Conservation (phyloP, 2,797 vertebrate species). For the Agapornis canus region DNA sequence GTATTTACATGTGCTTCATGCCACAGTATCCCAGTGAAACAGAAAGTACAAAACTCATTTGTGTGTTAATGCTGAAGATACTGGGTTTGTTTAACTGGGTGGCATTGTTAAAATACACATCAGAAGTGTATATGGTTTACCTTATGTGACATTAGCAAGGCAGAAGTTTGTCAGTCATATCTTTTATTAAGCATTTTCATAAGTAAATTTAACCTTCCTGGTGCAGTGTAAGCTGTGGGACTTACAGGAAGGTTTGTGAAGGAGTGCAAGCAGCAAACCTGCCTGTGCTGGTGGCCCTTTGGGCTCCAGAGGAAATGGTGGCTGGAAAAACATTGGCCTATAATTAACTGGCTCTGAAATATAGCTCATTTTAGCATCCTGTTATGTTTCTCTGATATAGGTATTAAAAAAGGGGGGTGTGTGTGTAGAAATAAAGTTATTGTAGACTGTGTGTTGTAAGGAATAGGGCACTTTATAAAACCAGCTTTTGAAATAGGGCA, state of each 20-base stretch:
- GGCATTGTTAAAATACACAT: conserved; percentile 3
- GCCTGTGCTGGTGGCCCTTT: not conserved
- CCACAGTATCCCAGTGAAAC: not conserved
- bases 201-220: not conserved
- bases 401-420: not conserved
- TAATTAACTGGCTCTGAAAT: not conserved
- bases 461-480: not conserved
- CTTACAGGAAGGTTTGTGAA: not conserved
- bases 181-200: not conserved
- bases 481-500: not conserved
- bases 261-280: not conserved
- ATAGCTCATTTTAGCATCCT: not conserved
- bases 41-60: not conserved
- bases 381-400: not conserved
- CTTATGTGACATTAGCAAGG: not conserved
- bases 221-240: not conserved
- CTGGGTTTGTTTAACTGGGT: not conserved
- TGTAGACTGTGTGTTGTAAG: not conserved
- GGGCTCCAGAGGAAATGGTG: not conserved
- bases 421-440: not conserved
- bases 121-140: not conserved
- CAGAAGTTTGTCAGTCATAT: not conserved
- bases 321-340: not conserved
- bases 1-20: not conserved
- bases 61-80: not conserved